A percentile compares a stretch with the other conserved stretches of the same genome.
Conservation (phyloP, 2,797 vertebrate genomes). For the Chaetodon trifasciatus region DNA sequence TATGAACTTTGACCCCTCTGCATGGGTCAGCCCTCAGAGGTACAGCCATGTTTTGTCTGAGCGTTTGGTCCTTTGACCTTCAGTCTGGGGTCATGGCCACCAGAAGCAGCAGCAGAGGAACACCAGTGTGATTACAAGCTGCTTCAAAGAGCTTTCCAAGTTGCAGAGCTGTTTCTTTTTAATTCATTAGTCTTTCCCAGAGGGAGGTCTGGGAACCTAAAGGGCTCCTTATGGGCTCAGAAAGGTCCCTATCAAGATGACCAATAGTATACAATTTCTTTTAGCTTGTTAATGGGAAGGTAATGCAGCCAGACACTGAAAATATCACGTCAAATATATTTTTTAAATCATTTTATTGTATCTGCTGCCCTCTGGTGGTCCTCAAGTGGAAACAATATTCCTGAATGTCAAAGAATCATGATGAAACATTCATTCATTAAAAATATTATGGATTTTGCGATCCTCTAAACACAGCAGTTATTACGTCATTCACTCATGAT, state of each 20-base stretch:
- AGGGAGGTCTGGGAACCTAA: conserved; percentile 7
- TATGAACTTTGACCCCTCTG: conserved; percentile 41
- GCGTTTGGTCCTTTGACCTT: conserved; percentile 47
- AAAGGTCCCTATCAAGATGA: conserved; percentile 32
- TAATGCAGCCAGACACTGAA: not conserved
- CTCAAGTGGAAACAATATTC: not conserved
- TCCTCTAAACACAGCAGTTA: not conserved
- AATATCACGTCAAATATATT: accelerated
- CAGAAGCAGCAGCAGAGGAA: conserved; percentile 53
- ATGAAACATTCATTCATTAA: not conserved
- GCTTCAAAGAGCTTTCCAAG: conserved; percentile 33
- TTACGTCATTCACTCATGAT: not conserved
- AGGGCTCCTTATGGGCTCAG: not conserved
- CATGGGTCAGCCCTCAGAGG: conserved; percentile 41
- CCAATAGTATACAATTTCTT: conserved; percentile 6
- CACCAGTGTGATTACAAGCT: conserved; percentile 24
- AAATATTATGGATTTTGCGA: not conserved
- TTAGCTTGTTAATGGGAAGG: conserved; percentile 17
- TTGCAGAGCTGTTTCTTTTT: conserved; percentile 54
- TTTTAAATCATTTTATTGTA: not conserved
- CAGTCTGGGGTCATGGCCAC: conserved; percentile 40
- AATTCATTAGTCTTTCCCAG: conserved; percentile 40
- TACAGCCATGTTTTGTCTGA: conserved; percentile 63
- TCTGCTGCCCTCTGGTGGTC: conserved; percentile 58
- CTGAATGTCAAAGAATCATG: not conserved